These are phyloP conservation scores for Philonicus albiceps DNA, from an alignment of 2,888 invertebrate species.

Conservation along the genomic window DNA sequence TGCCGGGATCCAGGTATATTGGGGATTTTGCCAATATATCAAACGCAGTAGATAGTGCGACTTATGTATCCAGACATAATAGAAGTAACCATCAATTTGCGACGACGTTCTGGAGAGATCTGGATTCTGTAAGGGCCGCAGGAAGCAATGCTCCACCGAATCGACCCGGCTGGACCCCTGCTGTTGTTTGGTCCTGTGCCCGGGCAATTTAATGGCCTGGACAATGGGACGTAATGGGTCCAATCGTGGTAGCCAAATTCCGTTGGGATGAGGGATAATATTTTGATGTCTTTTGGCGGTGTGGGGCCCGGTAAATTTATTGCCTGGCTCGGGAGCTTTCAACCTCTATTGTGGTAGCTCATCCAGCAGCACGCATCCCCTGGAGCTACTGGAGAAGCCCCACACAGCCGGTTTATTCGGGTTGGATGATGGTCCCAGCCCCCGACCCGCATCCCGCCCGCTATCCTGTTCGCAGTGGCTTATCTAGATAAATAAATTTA, in stretches of 20 bases:
- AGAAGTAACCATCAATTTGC: conserved; percentile 18
- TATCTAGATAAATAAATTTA: conserved; percentile 39
- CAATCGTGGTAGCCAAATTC: not conserved
- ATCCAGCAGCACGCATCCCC: not conserved
- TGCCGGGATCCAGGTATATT: not conserved
- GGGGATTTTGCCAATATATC: not conserved
- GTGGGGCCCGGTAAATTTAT: not conserved
- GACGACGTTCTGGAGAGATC: not conserved
- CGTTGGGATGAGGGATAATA: not conserved
- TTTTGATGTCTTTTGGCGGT: conserved; percentile 2
- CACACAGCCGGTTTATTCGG: not conserved
- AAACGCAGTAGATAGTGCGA: not conserved
- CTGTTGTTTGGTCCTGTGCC: not conserved
- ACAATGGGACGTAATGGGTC: not conserved
- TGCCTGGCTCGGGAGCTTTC: not conserved
- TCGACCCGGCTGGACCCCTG: not conserved
- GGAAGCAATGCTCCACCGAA: not conserved
- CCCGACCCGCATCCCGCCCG: not conserved
- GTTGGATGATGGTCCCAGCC: not conserved
- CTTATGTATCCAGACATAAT: not conserved
- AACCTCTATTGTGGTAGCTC: not conserved
- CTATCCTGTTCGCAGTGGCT: conserved; percentile 11
- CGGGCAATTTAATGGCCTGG: not conserved
- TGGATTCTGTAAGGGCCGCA: not conserved
- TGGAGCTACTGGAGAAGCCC: not conserved